Base-by-base conservation (phyloP, 2,797 vertebrate genomes). In the Brachyrhaphis roseni region DNA sequence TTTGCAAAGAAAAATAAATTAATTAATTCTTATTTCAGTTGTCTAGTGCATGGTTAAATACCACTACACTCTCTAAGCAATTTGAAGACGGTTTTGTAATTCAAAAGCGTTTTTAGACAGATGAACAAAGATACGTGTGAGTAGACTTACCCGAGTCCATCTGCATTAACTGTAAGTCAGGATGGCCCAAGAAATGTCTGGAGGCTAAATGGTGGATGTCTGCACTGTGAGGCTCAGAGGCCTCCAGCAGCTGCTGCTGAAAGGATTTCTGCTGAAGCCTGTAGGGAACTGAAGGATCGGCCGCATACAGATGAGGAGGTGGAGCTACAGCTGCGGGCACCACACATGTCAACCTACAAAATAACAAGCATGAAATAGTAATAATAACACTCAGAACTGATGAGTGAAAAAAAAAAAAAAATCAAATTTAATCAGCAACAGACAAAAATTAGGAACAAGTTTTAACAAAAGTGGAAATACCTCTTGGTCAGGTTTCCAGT, bases 111-210 rank as follows among this genome's bases (percentile, higher is more conserved):
- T 10, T n/a, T n/a, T 55, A 11, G 53, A 55, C 26, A 55, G 53
- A 55, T 12, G 26, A n/a, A n/a, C 53, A 55, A n/a, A 12, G 26
- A 55, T 26, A 55, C 3, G 26, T n/a, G 62, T 39, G 16, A 23
- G 62, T 8, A 13, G 18, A 31, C 91, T 77, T 85, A 99, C 98
- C 98, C 94, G 98, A 99, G 90, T 99, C 98, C 79, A 97, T 97
- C 91, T 99, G 98, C 89, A 99, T 96, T 76, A 98, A 92, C 47
- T 96, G 96, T 79, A 97, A 92, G 91, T 99, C 98, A 3, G 97
- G 97, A 78, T 96, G 97, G 87, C 93, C 95, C 41, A 97, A 88
- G 23, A 96, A 89, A 74, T 76, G 90, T 6, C 94, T 94, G 11
- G 95, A 85, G 0, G 96, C 92, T 55, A 96, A 85, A 43, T 77